Conservation (phyloP, 2,888 invertebrate genomes). For the Alsophila aescularia region DNA sequence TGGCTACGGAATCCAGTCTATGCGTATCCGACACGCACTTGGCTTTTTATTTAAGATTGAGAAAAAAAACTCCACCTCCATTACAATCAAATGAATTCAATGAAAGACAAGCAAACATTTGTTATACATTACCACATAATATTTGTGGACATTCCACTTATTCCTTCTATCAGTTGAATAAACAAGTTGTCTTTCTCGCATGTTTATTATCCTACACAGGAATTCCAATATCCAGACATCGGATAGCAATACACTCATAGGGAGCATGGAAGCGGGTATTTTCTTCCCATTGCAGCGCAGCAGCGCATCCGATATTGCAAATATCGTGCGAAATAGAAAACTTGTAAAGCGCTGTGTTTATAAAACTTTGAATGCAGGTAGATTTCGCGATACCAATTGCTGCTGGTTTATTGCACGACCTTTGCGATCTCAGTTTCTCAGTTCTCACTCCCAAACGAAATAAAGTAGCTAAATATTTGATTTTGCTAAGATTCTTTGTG, state of each 20-base stretch:
- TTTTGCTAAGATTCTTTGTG: too few species aligned
- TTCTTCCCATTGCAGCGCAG: constrained; percentile 66
- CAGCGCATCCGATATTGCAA: constrained; percentile 70
- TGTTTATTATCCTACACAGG: constrained; percentile 60
- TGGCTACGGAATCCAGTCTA: too few species aligned
- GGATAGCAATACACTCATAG: constrained; percentile 68
- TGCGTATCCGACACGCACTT: too few species aligned
- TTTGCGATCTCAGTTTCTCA: neutral
- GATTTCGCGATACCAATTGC: constrained; percentile 24
- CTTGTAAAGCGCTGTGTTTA: constrained; percentile 45
- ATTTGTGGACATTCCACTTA: constrained; percentile 31
- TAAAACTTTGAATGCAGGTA: constrained; percentile 12
- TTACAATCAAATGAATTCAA: neutral
- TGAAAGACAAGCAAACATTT: constrained; percentile 2
- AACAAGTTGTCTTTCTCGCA: constrained; percentile 29
- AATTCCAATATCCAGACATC: constrained; percentile 74
- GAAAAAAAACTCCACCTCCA: neutral
- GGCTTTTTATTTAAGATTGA: too few species aligned
- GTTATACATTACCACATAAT: constrained; percentile 9
- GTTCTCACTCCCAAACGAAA: too few species aligned
- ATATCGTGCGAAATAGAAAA: constrained; percentile 65
- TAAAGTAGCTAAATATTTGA: too few species aligned
- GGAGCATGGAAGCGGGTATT: constrained; percentile 57
- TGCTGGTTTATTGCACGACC: neutral
- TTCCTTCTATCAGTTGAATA: constrained; percentile 28